A percentile compares a stretch with the other conserved stretches of the same genome.
These are phyloP conservation scores for Sylvilagus bachmani DNA, from an alignment of 2,113 vertebrate species.

Conservation along the genomic window DNA sequence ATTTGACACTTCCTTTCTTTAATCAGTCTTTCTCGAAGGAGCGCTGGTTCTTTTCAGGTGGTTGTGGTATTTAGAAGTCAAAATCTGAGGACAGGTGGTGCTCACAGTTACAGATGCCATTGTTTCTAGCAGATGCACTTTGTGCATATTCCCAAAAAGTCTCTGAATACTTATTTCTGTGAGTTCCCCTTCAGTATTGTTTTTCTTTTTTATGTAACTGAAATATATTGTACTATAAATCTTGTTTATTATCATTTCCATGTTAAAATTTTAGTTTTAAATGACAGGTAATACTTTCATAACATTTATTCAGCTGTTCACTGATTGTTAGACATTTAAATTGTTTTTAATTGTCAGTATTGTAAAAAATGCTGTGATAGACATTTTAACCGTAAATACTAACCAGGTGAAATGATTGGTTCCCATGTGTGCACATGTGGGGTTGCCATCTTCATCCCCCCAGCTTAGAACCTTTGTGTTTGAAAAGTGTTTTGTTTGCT, in stretches of 20 bases:
- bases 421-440: background rate
- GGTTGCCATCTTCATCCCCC: constrained; percentile 22
- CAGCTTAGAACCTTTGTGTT: constrained; percentile 5
- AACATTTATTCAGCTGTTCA: constrained; percentile 33
- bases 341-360: constrained; percentile 29
- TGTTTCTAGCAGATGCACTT: background rate
- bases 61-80: constrained; percentile 37
- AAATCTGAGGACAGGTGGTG: background rate
- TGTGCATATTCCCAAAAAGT: no score
- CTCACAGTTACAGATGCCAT: background rate
- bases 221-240: constrained; percentile 5
- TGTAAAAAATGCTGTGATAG: constrained; percentile 4
- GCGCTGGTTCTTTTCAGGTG: background rate
- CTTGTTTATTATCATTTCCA: constrained; percentile 49
- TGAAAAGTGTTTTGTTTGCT: constrained; percentile 41
- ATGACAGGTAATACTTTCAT: background rate
- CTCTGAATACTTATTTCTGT: background rate
- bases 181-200: background rate
- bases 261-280: background rate
- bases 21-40: background rate
- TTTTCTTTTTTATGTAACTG: constrained; percentile 53
- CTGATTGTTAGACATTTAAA: constrained; percentile 19
- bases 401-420: constrained; percentile 36
- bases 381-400: constrained; percentile 52
- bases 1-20: background rate